Base-by-base conservation (phyloP, 2,888 invertebrate species). In the Andrena praecox region DNA sequence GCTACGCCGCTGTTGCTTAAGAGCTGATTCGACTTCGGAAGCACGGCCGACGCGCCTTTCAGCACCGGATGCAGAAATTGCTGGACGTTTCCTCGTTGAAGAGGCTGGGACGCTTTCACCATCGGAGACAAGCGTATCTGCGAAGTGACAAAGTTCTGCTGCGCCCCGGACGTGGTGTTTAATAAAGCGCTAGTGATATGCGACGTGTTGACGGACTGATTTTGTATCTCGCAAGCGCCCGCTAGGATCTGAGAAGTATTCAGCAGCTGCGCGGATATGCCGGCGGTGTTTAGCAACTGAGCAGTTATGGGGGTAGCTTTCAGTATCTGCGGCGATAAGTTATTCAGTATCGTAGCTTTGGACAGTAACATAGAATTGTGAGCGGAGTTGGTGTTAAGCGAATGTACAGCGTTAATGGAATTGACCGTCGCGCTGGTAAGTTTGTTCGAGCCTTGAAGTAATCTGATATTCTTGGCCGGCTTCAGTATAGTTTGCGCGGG, bases 311-410 rank as follows among this genome's bases (percentile, higher is more conserved):
- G 91, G 10, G 91, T 89, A 12, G 91, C 88, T 76, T 91, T 92
- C 52, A 93, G 86, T 64, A 93, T 82, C 72, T 91, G 91, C 1
- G 93, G 89, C 8, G 92, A 83, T 12, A 92, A 69, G 7, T 90
- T 86, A 73, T 92, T 92, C 12, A 91, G 54, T 7, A 91, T 27
- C 0, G 90, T 88, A 5, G 91, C 80, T 83, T 93, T 93, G 3
- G 92, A 91, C 64, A 93, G 68, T 60, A 93, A 67, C 42, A 93
- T 85, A 1, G 93, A 91, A 84, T 91, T 91, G 27, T 90, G 86
- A 27, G 59, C 84, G 0, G 87, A 78, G n/a, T 62, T 84, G n/a
- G 73, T 62, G 33, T 80, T 84, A 60, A 85, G 67, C 4, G 88
- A 52, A 59, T 86, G 77, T 68, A 87, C 70, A 64, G 84, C 27